Evolutionary conservation across 2,113 vertebrate species (phyloP), one percentile per base, ranked within the genome.

Genomic region (Ctenomys sociabilis): DNA sequence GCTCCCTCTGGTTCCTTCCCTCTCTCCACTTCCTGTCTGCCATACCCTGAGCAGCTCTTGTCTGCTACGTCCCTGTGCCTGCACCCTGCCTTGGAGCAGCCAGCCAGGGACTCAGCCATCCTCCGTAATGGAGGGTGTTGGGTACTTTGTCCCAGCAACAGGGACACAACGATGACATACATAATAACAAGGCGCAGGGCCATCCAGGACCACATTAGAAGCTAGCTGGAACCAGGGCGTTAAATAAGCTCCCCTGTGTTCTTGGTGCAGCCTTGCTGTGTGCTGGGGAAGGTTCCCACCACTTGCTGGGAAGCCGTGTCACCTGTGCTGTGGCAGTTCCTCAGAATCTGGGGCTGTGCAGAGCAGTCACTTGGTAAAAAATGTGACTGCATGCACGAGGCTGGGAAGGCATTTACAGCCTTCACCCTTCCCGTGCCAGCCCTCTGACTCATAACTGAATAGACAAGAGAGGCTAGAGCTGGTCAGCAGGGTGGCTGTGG

Each of bases 151-250:
- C 7, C 19, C 35, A 37, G 68, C 68, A 37, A 72, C 35, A 72
- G n/a, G 6, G n/a, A 22, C 21, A 16, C 17, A 72, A 3, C 22
- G 68, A n/a, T 21, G n/a, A 72, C 17, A 72, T 3, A 45, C 3
- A 0, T 1, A 49, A 78, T 7, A 22, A 14, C 35, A 66, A 72
- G 89, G 89, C 17, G 63, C 24, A 35, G 40, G 32, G 0, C 5
- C 13, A 0, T 1, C 0, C 52, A 26, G 6, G n/a, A 2, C n/a
- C 45, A 7, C 22, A 35, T 73, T 2, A 10, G 45, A 61, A 22
- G n/a, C 35, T 17, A 17, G 45, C n/a, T 37, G 68, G 19, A 37
- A 37, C 17, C 68, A 52, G 9, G 30, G 43, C 19, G 11, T 10
- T 63, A 22, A 32, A 32, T 43, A 72, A 59, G 21, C n/a, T 22